phyloP scores from a whole-genome alignment of 2,797 vertebrate species.

The Brotula barbata region DNA sequence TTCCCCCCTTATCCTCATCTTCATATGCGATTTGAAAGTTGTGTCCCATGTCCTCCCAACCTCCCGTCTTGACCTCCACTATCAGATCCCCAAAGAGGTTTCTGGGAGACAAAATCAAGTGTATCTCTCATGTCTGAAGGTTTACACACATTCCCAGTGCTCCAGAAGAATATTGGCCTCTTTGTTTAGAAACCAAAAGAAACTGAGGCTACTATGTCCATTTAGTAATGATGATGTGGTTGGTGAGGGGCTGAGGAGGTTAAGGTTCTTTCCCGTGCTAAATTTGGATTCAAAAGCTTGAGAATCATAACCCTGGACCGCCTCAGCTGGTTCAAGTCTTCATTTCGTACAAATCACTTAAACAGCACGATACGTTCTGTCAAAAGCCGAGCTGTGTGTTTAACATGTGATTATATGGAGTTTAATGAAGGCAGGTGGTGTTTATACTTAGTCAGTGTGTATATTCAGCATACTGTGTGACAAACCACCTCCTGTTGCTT shows the following conservation, averaged over 20 bases:
- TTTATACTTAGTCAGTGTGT: conserved; percentile 1
- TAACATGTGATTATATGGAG: not conserved
- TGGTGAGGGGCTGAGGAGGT: conserved; percentile 8
- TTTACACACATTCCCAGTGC: conserved; percentile 42
- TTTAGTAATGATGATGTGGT: conserved; percentile 16
- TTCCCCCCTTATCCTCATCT: conserved; percentile 35
- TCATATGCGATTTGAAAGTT: conserved; percentile 45
- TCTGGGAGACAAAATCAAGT: conserved; percentile 50
- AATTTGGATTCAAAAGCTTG: conserved; percentile 54
- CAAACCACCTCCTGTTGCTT: not conserved
- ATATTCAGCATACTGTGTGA: not conserved
- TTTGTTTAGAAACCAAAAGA: conserved; percentile 55
- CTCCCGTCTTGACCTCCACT: conserved; percentile 45
- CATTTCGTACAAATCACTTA: not conserved
- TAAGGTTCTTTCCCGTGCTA: conserved; percentile 43
- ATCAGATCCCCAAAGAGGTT: conserved; percentile 42
- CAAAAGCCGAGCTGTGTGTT: conserved; percentile 7
- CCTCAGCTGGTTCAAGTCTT: not conserved
- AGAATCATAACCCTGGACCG: conserved; percentile 41
- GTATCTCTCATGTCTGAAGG: conserved; percentile 48
- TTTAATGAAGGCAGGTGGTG: too few relatives aligned
- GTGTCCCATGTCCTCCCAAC: conserved; percentile 54
- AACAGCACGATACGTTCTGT: not conserved
- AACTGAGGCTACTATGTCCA: conserved; percentile 47
- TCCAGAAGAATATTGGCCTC: conserved; percentile 33